Evolutionary conservation across 2,888 invertebrate genomes (phyloP).

Genomic region (Cephus spinipes): DNA sequence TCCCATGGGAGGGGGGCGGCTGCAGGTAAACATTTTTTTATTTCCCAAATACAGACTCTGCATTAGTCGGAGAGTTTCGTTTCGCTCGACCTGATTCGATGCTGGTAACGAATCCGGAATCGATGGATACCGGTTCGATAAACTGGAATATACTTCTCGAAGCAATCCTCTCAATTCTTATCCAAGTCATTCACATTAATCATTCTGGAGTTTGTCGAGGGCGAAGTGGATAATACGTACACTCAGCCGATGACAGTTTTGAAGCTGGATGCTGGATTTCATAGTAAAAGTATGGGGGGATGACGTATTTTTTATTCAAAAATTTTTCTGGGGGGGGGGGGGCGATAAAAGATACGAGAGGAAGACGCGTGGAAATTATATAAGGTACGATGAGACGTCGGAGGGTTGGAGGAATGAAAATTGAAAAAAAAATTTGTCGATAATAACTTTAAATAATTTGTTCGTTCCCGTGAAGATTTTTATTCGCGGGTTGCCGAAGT

Average conservation of each 20-base stretch:
- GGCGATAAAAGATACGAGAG: neutral
- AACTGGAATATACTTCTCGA: neutral
- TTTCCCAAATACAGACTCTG: neutral
- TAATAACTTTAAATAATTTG: neutral
- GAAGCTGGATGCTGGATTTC: neutral
- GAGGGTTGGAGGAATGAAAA: neutral
- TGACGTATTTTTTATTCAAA: neutral
- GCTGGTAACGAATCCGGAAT: neutral
- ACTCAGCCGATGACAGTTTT: neutral
- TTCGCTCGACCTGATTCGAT: neutral
- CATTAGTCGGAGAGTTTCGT: neutral
- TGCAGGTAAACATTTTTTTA: neutral
- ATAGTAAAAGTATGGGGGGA: neutral
- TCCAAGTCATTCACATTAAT: neutral
- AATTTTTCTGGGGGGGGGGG: neutral
- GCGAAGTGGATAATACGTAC: neutral
- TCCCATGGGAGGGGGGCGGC: neutral
- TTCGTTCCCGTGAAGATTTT: neutral
- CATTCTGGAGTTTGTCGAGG: neutral
- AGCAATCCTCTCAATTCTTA: neutral
- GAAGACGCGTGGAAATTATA: neutral
- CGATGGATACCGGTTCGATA: neutral
- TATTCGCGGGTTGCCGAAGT: neutral
- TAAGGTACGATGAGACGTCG: neutral
- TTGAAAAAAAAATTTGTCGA: neutral